A percentile compares a stretch with the other conserved stretches of the same genome.
Conservation (phyloP, 2,797 vertebrate species). For the Holocentrus rufus region DNA sequence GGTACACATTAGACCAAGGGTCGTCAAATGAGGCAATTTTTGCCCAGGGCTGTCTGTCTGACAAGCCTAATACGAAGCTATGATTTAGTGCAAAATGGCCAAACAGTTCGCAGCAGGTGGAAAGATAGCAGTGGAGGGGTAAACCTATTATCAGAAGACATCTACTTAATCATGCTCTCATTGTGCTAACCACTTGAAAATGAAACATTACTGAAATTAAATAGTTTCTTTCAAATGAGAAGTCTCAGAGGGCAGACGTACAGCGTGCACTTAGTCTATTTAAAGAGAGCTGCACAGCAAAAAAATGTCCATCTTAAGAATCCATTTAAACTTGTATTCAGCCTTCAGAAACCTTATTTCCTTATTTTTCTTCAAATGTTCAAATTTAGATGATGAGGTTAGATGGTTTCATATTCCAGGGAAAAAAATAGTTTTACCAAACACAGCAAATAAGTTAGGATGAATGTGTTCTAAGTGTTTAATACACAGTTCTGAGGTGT, state of each 20-base stretch:
- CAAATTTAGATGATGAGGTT: no score
- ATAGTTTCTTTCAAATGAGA: conserved; percentile 39
- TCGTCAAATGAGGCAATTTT: conserved; percentile 19
- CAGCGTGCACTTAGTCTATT: conserved; percentile 6
- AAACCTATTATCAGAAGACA: conserved; percentile 62
- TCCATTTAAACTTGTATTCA: background rate
- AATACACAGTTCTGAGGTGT: background rate
- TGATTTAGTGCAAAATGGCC: conserved; percentile 48
- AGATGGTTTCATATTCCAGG: no score
- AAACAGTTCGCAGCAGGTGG: conserved; percentile 62
- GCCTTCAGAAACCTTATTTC: no score
- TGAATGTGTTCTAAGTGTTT: background rate
- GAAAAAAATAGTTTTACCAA: background rate
- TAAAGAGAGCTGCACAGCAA: background rate
- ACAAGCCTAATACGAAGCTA: conserved; percentile 42
- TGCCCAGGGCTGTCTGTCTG: conserved; percentile 38
- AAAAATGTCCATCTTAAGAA: conserved; percentile 9
- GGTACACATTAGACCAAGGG: background rate
- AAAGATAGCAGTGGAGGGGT: conserved; percentile 55
- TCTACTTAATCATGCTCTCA: conserved; percentile 61
- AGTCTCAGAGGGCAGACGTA: conserved; percentile 18
- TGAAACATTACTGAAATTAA: conserved; percentile 51
- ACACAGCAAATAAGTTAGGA: background rate
- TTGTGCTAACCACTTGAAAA: conserved; percentile 57
- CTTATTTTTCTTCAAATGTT: no score